A percentile compares a stretch with the other conserved stretches of the same genome.
Evolutionary conservation across 2,888 invertebrate species (phyloP).

Genomic region (Cheiracanthium punctorium): DNA sequence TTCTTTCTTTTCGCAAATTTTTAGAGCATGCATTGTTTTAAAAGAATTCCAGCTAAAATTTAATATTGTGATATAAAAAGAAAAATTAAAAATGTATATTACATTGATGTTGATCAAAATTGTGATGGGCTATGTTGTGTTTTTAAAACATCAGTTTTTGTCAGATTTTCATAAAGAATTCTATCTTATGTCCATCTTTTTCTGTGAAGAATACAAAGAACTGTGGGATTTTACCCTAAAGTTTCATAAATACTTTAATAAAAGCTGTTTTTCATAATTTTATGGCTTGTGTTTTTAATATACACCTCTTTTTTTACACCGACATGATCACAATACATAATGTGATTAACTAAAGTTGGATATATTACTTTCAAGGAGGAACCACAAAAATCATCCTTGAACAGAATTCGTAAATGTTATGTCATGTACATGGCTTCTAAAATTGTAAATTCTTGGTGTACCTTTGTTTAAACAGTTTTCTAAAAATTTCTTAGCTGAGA

Average conservation of each 20-base stretch:
- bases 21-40: slow-evolving; percentile 14
- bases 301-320: not conserved
- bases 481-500: too few relatives aligned
- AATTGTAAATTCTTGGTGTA: too few relatives aligned
- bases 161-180: slow-evolving; percentile 27
- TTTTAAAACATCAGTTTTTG: not conserved
- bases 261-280: slow-evolving; percentile 57
- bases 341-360: too few relatives aligned
- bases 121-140: slow-evolving; percentile 27
- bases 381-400: too few relatives aligned
- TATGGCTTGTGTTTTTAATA: not conserved
- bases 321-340: too few relatives aligned
- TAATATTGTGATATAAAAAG: slow-evolving; percentile 46
- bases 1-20: slow-evolving; percentile 18
- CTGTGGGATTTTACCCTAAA: slow-evolving; percentile 52
- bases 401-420: too few relatives aligned
- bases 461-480: too few relatives aligned
- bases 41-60: slow-evolving; percentile 44
- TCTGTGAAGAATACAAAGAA: slow-evolving; percentile 66
- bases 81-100: slow-evolving; percentile 13
- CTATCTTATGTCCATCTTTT: slow-evolving; percentile 58
- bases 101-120: slow-evolving; percentile 30
- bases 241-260: slow-evolving; percentile 69
- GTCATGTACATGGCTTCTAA: too few relatives aligned
- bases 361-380: too few relatives aligned